Conservation (phyloP, 92 coral and sea anemone species). For the Montipora capitata region DNA sequence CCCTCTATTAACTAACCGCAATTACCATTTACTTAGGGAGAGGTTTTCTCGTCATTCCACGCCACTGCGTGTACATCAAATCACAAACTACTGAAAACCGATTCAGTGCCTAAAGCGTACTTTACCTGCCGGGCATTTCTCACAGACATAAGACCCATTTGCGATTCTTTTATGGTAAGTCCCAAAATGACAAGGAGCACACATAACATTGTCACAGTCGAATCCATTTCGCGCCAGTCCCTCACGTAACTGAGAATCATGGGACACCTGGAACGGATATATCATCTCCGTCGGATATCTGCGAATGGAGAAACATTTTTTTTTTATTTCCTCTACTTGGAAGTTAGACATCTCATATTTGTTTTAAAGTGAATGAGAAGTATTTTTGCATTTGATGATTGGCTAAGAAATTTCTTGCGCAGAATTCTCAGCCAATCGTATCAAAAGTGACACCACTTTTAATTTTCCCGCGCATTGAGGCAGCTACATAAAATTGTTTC, state of each 20-base stretch:
- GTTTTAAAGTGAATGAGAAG: neutral
- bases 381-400: too few relatives aligned
- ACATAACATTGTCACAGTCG: slow-evolving; percentile 50
- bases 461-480: too few relatives aligned
- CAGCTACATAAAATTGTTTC: neutral
- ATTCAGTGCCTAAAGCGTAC: neutral
- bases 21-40: too few relatives aligned
- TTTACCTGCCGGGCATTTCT: slow-evolving; percentile 85
- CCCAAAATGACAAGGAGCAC: slow-evolving; percentile 82
- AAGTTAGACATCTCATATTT: neutral
- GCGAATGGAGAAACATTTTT: neutral
- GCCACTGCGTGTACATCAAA: neutral
- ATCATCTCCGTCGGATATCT: slow-evolving; percentile 71
- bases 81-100: too few relatives aligned
- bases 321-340: neutral
- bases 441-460: too few relatives aligned
- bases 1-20: too few relatives aligned
- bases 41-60: too few relatives aligned
- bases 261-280: slow-evolving; percentile 59
- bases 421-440: too few relatives aligned
- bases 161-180: slow-evolving; percentile 56
- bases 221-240: slow-evolving; percentile 84
- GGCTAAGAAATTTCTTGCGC: too few relatives aligned
- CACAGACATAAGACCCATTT: slow-evolving; percentile 71
- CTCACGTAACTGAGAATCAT: slow-evolving; percentile 70